Evolutionary conservation across 2,113 vertebrate genomes (phyloP).

Genomic region (Chauna torquata): DNA sequence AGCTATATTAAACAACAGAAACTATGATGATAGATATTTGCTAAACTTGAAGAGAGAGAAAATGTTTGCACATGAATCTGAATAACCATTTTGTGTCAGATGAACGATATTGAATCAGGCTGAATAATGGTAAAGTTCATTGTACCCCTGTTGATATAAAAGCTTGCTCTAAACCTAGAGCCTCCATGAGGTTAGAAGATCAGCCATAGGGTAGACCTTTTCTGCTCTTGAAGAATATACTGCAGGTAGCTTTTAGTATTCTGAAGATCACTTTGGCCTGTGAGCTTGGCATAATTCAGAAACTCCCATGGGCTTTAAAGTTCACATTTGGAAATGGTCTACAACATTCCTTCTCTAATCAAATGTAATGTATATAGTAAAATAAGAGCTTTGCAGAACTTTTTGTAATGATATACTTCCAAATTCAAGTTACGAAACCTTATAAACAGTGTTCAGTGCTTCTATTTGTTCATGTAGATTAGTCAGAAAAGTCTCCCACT

Average conservation of each 20-base stretch:
- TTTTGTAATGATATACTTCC: background rate
- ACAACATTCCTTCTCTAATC: background rate
- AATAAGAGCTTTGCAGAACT: background rate
- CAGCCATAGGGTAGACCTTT: background rate
- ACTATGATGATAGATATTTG: background rate
- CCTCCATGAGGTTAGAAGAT: background rate
- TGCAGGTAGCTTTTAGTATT: background rate
- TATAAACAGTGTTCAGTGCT: background rate
- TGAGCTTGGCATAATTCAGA: background rate
- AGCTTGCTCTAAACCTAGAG: background rate
- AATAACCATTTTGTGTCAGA: background rate
- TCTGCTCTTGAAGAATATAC: background rate
- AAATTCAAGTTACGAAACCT: background rate
- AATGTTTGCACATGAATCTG: background rate
- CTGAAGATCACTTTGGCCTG: background rate
- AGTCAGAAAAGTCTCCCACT: background rate
- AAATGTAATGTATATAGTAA: background rate
- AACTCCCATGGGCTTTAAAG: background rate
- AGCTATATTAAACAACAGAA: background rate
- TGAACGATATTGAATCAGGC: background rate
- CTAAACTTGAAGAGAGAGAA: background rate
- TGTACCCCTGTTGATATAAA: background rate
- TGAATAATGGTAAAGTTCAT: background rate
- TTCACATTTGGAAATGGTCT: background rate
- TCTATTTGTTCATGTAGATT: background rate